These are phyloP conservation scores for Paracanthobrama guichenoti DNA, from an alignment of 2,113 vertebrate genomes.

Conservation along the genomic window DNA sequence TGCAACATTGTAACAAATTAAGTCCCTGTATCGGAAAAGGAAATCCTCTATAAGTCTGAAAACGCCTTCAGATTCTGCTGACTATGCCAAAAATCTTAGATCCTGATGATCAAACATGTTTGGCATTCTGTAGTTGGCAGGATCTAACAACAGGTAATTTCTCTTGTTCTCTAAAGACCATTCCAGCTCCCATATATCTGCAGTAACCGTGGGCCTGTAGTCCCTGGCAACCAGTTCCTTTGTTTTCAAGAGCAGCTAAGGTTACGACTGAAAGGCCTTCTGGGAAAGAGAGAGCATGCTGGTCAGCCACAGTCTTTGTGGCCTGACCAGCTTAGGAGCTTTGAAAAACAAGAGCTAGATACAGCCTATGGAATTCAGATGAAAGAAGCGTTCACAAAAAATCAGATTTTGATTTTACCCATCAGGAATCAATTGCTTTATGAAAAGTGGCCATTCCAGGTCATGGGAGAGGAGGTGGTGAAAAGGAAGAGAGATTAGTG, in stretches of 20 bases:
- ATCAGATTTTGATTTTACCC: neutral
- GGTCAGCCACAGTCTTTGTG: slow-evolving; percentile 40
- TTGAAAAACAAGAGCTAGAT: slow-evolving; percentile 31
- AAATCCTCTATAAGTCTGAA: no score
- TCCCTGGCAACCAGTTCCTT: slow-evolving; percentile 66
- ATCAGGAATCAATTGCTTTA: neutral
- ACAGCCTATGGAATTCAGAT: neutral
- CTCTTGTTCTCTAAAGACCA: slow-evolving; percentile 47
- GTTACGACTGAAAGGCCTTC: slow-evolving; percentile 65
- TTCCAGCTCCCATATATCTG: slow-evolving; percentile 49
- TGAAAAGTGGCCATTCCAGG: neutral
- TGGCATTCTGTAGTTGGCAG: neutral
- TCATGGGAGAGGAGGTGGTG: neutral
- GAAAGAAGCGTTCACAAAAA: neutral
- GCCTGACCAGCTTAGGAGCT: slow-evolving; percentile 26
- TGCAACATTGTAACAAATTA: no score
- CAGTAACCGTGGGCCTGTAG: slow-evolving; percentile 63
- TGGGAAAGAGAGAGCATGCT: slow-evolving; percentile 50
- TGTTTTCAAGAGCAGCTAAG: slow-evolving; percentile 69
- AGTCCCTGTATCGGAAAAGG: no score
- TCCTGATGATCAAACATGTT: neutral
- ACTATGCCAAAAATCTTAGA: neutral
- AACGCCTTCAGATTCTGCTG: neutral
- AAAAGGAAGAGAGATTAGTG: neutral
- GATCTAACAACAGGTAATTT: slow-evolving; percentile 18